Evolutionary conservation across 2,888 invertebrate genomes (phyloP), one percentile per base, ranked within the genome.

Genomic region (Orthosia cruda): DNA sequence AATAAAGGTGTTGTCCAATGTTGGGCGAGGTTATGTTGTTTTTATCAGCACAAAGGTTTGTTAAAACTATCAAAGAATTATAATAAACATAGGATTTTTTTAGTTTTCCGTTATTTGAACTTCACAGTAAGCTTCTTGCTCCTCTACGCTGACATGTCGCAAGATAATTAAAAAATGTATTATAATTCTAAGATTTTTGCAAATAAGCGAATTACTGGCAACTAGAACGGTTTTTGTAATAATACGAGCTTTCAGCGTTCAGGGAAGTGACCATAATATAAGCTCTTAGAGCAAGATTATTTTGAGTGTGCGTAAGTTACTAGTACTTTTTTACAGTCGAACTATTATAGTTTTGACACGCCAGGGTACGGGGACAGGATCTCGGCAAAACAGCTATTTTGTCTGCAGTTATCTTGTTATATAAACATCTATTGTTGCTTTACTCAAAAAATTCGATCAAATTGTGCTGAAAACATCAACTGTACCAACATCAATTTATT

Each of bases 381-480:
- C 32, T 5, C 7, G 5, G 32, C 32, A 32, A 7, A 32, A 32
- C 32, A 5, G 5, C 32, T 32, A 5, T 32, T 7, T 32, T 32
- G 32, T 1, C n/a, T n/a, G n/a, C 32, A 32, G 32, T 32, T 32
- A 32, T 32, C 7, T 32, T 32, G 32, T 5, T 5, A 32, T 32
- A 32, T 32, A 7, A 32, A 32, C 16, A 45, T 40, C 16, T 16
- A 18, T 23, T 7, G 0, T 23, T 0, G 18, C 12, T 20, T 52
- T 47, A 40, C 26, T 50, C 2, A 12, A 16, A 18, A 49, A 26
- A 20, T 45, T 4, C 55, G 7, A 63, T 32, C 45, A 55, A 61
- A 74, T 70, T 69, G 66, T 80, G 80, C 71, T 69, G 68, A 71
- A 66, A 78, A 73, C 26, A 66, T 80, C 71, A 80, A 82, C 65